Conservation (phyloP, 2,888 invertebrate species). For the Omphaloscelis lunosa region DNA sequence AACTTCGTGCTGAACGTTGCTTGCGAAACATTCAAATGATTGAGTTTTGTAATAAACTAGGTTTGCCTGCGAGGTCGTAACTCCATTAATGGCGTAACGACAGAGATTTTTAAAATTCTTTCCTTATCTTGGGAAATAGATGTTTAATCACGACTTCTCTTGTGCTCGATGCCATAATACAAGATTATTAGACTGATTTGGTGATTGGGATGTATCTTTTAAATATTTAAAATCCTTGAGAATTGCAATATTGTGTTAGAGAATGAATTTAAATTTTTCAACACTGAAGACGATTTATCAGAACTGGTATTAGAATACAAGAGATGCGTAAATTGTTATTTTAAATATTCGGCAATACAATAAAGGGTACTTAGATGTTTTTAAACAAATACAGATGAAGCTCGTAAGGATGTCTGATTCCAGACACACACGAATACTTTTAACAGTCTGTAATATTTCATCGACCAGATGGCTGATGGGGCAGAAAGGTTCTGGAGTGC, state of each 20-base stretch:
- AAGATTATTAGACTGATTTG: not conserved
- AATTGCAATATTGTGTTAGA: not conserved
- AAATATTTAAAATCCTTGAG: too few species aligned
- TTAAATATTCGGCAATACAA: not conserved
- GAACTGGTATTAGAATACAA: not conserved
- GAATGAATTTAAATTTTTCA: not conserved
- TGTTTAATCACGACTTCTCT: not conserved
- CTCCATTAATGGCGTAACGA: too few species aligned
- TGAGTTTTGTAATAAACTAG: conserved; percentile 19
- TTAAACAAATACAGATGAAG: not conserved
- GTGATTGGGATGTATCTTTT: not conserved
- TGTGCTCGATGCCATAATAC: not conserved
- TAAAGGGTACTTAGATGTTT: not conserved
- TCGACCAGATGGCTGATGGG: too few species aligned
- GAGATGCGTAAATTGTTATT: not conserved
- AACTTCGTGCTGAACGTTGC: not conserved
- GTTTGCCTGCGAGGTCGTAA: not conserved
- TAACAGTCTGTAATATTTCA: too few species aligned
- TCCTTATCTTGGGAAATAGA: not conserved
- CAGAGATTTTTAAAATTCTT: not conserved
- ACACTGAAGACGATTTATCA: not conserved
- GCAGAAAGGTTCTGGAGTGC: too few species aligned
- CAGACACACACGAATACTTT: not conserved
- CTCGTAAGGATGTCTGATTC: not conserved
- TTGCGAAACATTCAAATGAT: not conserved